These are phyloP conservation scores for Beaufortia kweichowensis DNA, from an alignment of 2,113 vertebrate genomes.

Conservation along the genomic window DNA sequence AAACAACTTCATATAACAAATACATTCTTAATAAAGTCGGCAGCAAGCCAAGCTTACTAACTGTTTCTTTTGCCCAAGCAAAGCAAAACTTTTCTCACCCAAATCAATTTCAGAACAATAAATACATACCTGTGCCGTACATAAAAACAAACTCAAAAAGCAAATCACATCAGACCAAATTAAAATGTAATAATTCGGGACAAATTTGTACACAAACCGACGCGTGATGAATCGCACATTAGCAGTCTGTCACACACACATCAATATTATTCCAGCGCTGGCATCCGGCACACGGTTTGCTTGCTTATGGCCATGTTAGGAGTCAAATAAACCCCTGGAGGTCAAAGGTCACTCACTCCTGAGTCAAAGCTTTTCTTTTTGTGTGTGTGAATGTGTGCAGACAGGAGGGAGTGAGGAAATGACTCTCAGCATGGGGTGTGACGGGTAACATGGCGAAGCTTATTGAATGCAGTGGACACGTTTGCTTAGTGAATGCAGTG, in stretches of 20 bases:
- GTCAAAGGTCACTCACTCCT: constrained; percentile 75
- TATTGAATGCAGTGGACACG: not conserved
- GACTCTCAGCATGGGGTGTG: constrained; percentile 69
- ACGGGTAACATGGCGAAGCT: constrained; percentile 55
- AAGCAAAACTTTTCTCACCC: no score
- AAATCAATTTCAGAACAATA: no score
- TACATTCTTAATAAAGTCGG: no score
- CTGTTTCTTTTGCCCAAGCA: no score
- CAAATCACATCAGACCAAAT: no score
- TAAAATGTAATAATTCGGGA: no score
- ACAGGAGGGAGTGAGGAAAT: constrained; percentile 62
- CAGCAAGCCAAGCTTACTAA: no score
- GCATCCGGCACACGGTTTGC: constrained; percentile 67
- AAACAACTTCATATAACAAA: no score
- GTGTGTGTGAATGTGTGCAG: constrained; percentile 62
- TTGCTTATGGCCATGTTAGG: constrained; percentile 78
- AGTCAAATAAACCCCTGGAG: constrained; percentile 78
- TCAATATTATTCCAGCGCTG: constrained; percentile 60
- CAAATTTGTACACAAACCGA: no score
- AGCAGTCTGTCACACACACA: constrained; percentile 69
- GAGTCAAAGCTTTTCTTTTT: constrained; percentile 76
- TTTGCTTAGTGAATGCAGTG: no score
- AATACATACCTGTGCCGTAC: no score
- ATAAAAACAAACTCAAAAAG: no score
- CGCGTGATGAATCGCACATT: constrained; percentile 59